Evolutionary conservation across 2,888 invertebrate species (phyloP).

Genomic region (Amiota minor): DNA sequence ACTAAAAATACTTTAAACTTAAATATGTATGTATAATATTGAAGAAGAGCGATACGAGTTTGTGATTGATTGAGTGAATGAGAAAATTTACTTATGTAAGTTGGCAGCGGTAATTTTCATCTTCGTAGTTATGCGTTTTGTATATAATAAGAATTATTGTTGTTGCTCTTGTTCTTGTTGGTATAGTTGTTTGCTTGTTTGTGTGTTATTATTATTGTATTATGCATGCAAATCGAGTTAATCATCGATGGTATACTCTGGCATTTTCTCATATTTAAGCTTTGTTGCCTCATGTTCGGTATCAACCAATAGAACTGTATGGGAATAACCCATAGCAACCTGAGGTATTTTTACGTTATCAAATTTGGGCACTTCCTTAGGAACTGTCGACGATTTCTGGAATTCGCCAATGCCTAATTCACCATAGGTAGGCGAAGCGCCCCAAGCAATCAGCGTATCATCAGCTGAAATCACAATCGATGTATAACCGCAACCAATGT

Average conservation of each 20-base stretch:
- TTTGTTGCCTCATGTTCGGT: slow-evolving; percentile 76
- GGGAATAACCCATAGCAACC: slow-evolving; percentile 89
- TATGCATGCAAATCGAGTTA: slow-evolving; percentile 47
- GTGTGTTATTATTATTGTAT: slow-evolving; percentile 17
- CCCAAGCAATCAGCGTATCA: slow-evolving; percentile 92
- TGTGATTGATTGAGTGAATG: background rate
- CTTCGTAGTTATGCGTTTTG: slow-evolving; percentile 6
- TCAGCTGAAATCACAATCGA: slow-evolving; percentile 92
- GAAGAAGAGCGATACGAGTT: too few species aligned
- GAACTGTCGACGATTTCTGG: slow-evolving; percentile 88
- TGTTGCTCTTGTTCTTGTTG: slow-evolving; percentile 31
- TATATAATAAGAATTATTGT: background rate
- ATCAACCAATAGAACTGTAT: slow-evolving; percentile 81
- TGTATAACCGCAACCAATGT: slow-evolving; percentile 87
- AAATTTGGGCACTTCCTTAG: slow-evolving; percentile 87
- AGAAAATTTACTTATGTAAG: background rate
- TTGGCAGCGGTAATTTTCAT: slow-evolving; percentile 27
- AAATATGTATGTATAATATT: slow-evolving; percentile 17
- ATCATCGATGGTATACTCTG: slow-evolving; percentile 74
- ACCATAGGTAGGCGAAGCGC: slow-evolving; percentile 93
- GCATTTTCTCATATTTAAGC: slow-evolving; percentile 75
- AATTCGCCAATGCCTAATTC: slow-evolving; percentile 94
- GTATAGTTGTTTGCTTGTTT: slow-evolving; percentile 27
- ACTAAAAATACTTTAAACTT: slow-evolving; percentile 18
- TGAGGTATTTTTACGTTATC: slow-evolving; percentile 84